Evolutionary conservation across 2,113 vertebrate species (phyloP).

Genomic region (Nothoprocta pentlandii): DNA sequence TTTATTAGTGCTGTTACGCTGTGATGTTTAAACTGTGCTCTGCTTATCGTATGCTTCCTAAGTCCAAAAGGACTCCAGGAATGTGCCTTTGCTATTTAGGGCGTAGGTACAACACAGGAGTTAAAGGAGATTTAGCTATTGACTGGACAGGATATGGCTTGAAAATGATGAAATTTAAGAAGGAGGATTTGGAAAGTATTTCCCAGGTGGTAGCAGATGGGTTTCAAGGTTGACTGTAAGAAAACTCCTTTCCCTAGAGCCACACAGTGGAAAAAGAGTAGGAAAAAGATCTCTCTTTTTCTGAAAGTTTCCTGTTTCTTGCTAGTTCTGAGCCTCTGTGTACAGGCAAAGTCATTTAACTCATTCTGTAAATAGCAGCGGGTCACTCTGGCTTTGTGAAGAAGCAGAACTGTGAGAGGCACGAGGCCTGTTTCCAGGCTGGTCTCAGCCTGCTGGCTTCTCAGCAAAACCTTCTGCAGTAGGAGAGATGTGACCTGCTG

Average conservation of each 20-base stretch:
- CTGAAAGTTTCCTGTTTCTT: background rate
- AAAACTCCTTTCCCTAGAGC: background rate
- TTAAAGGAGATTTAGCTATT: background rate
- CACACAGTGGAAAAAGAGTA: background rate
- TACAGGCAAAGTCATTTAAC: background rate
- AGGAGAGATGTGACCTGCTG: background rate
- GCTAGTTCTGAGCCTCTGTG: background rate
- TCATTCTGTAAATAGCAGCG: background rate
- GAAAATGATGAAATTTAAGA: background rate
- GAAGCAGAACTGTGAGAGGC: background rate
- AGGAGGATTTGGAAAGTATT: background rate
- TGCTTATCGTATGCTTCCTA: background rate
- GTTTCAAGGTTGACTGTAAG: background rate
- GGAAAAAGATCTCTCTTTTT: background rate
- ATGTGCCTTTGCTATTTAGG: background rate
- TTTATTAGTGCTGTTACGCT: background rate
- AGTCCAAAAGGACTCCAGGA: background rate
- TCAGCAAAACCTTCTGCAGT: background rate
- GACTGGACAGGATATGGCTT: background rate
- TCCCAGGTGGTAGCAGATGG: background rate
- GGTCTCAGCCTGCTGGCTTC: background rate
- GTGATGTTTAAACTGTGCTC: background rate
- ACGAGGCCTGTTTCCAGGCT: background rate
- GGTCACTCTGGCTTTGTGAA: background rate
- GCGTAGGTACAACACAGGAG: rapidly evolving